Base-by-base conservation (phyloP, 2,888 invertebrate species). In the Andrena trimmerana region DNA sequence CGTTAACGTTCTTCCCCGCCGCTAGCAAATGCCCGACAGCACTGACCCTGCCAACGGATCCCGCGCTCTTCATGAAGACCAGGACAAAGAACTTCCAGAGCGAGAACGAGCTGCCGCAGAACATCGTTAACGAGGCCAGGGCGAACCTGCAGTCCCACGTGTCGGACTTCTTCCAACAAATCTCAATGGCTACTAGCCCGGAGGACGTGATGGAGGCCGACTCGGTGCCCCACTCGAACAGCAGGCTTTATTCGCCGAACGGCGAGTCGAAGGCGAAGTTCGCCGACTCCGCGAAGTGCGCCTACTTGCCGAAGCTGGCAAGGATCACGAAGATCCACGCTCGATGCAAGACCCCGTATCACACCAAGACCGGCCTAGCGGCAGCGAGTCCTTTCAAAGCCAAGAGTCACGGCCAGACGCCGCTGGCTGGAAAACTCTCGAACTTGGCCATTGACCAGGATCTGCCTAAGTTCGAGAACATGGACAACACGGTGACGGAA, bases 191-290 rank as follows among this genome's bases (percentile, higher is more conserved):
- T 16, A 93, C 93, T 20, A 94, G 94, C 75, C 94, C 94, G 42
- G 94, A 94, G 59, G 94, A 94, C 83, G 92, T 94, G 42, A 94
- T 94, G 93, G 93, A 94, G 78, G 91, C 92, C 3, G 93, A 91
- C 2, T 90, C 92, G 7, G 91, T 94, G 57, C 92, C 93, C 0
- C 79, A 92, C 0, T 74, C 89, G 36, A 88, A 86, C 67, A 81
- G 88, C 4, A 83, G 89, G 7, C 60, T 90, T 0, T 92, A 86
- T 33, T 76, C 88, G 0, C 86, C 86, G 27, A 90, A 90, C 57
- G 84, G 87, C 29, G 89, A 90, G 0, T 54, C 67, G n/a, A 86
- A 85, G 52, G 73, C 80, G 2, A 89, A 85, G 69, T 71, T 88
- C 4, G 79, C 85, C 1, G 89, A 90, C 0, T 79, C 77, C 54